A percentile compares a stretch with the other conserved stretches of the same genome.
These are phyloP conservation scores for Heliothis virescens DNA, from an alignment of 1,140 invertebrate species.

Conservation along the genomic window DNA sequence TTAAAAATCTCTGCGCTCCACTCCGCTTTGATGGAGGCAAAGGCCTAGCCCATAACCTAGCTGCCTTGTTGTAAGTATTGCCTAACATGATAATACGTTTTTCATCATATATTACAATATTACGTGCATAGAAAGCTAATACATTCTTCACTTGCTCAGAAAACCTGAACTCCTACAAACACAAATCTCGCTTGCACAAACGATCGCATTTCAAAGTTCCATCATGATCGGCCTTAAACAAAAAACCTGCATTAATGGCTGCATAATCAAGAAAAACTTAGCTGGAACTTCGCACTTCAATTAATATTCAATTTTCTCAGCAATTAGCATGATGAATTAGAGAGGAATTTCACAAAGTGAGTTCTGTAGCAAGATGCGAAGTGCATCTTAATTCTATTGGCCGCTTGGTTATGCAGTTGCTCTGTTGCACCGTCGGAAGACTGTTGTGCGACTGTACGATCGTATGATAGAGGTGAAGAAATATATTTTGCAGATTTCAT, in stretches of 20 bases:
- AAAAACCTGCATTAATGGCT: slow-evolving; percentile 3
- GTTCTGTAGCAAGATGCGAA: slow-evolving; percentile 22
- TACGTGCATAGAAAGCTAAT: too few species aligned
- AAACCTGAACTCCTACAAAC: too few species aligned
- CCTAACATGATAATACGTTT: too few species aligned
- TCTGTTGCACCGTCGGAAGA: neutral
- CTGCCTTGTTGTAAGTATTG: too few species aligned
- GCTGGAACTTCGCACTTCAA: slow-evolving; percentile 6
- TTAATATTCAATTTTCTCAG: slow-evolving; percentile 25
- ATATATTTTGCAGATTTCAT: too few species aligned
- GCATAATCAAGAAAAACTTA: slow-evolving; percentile 23
- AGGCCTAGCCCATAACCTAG: too few species aligned
- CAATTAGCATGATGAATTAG: slow-evolving; percentile 28
- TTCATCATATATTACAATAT: too few species aligned
- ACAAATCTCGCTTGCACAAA: too few species aligned
- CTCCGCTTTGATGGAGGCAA: too few species aligned
- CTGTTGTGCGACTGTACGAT: neutral
- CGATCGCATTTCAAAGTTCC: neutral
- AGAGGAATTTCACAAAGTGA: slow-evolving; percentile 26
- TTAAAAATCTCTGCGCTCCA: too few species aligned
- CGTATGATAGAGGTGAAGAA: too few species aligned
- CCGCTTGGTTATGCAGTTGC: slow-evolving; percentile 17
- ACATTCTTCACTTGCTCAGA: too few species aligned
- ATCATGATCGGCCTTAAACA: neutral
- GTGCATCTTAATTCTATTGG: slow-evolving; percentile 47